These are phyloP conservation scores for Orcinus orca DNA, from an alignment of 2,113 vertebrate species.

Conservation along the genomic window DNA sequence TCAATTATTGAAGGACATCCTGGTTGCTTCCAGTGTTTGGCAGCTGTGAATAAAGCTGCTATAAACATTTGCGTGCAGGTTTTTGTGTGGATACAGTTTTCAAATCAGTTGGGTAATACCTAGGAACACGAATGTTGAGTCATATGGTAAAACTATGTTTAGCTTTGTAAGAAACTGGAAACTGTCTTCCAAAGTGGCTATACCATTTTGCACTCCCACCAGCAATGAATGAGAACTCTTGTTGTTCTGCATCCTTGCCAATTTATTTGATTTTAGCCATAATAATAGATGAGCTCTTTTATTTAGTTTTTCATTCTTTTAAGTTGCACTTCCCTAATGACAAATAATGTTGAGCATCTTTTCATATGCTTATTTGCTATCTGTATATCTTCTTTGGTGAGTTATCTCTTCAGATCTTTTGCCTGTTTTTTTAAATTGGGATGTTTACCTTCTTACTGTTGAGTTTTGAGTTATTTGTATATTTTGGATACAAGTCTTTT, in stretches of 20 bases:
- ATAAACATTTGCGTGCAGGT: not conserved
- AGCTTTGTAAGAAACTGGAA: not conserved
- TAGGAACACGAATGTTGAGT: not conserved
- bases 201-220: not conserved
- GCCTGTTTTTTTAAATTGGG: not conserved
- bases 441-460: not conserved
- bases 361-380: not conserved
- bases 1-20: not conserved
- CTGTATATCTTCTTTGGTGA: not conserved
- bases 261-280: not conserved
- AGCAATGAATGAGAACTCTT: not conserved
- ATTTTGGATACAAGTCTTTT: not conserved
- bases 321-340: not conserved
- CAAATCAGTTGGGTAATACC: not conserved
- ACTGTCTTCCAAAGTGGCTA: not conserved
- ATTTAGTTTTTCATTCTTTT: not conserved
- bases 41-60: too few relatives aligned
- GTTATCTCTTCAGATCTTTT: not conserved
- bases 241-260: not conserved
- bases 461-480: not conserved
- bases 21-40: not conserved
- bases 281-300: not conserved
- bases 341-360: not conserved
- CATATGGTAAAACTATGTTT: not conserved
- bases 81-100: not conserved